phyloP scores from a whole-genome alignment of 1,140 invertebrate species.

The Cydia strobilella region DNA sequence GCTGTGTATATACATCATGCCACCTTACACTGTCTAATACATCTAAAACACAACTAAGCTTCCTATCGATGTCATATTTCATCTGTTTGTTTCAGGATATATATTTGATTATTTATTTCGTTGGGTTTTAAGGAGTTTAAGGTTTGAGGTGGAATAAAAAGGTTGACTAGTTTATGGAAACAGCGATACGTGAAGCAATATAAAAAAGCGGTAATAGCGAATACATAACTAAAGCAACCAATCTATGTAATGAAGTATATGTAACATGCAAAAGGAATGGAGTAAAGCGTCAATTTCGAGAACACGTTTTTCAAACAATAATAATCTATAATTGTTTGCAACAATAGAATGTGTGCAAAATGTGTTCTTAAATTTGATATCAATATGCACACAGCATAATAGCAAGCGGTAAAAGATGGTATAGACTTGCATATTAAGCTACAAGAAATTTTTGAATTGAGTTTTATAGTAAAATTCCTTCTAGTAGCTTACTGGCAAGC shows the following conservation, averaged over 20 bases:
- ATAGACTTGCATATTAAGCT: not conserved
- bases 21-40: slow-evolving; percentile 58
- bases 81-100: slow-evolving; percentile 34
- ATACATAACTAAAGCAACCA: slow-evolving; percentile 10
- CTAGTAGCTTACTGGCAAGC: slow-evolving; percentile 15
- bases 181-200: slow-evolving; percentile 27
- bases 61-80: slow-evolving; percentile 43
- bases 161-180: slow-evolving; percentile 32
- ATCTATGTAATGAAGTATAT: slow-evolving; percentile 35
- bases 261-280: slow-evolving; percentile 40
- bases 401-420: not conserved
- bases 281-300: slow-evolving; percentile 41
- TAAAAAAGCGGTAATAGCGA: slow-evolving; percentile 16
- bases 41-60: slow-evolving; percentile 58
- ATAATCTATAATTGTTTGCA: not conserved
- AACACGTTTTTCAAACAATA: slow-evolving; percentile 38
- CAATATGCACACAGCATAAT: slow-evolving; percentile 1
- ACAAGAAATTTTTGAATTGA: not conserved
- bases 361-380: not conserved
- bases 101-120: not conserved
- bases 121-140: slow-evolving; percentile 8
- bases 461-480: not conserved
- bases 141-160: slow-evolving; percentile 31
- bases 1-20: slow-evolving; percentile 66
- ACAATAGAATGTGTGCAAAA: not conserved